These are phyloP conservation scores for Loriculus beryllinus DNA, from an alignment of 2,797 vertebrate species.

Conservation along the genomic window DNA sequence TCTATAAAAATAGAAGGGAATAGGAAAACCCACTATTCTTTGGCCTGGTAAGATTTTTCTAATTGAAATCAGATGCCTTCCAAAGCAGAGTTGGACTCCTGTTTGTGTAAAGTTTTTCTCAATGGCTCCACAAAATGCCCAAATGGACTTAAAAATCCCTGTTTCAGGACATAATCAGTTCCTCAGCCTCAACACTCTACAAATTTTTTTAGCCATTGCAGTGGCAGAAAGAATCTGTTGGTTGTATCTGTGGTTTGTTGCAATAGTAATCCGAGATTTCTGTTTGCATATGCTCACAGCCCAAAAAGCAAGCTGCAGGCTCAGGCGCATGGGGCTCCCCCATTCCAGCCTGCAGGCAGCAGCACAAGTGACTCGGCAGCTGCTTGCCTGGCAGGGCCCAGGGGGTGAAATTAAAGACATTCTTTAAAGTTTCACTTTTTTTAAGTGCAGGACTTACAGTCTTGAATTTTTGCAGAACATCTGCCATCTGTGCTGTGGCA, in stretches of 20 bases:
- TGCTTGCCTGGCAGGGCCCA: neutral
- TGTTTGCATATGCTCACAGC: neutral
- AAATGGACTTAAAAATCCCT: neutral
- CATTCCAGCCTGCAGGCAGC: neutral
- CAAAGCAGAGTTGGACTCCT: neutral
- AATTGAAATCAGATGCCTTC: neutral
- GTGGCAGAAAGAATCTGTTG: neutral
- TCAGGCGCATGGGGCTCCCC: fast-evolving
- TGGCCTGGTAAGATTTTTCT: neutral
- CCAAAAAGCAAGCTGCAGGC: fast-evolving
- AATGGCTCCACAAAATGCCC: neutral
- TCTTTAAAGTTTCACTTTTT: neutral
- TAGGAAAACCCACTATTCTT: fast-evolving
- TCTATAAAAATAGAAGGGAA: neutral
- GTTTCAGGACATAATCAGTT: neutral
- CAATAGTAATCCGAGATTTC: neutral
- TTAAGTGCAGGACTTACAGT: neutral
- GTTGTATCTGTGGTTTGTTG: neutral
- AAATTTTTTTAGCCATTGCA: neutral
- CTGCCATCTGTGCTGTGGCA: neutral
- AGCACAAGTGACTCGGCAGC: neutral
- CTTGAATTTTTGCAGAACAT: neutral
- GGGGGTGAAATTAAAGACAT: slow-evolving; percentile 34
- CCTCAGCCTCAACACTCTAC: neutral
- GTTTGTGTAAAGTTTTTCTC: neutral